These are phyloP conservation scores for Etheostoma cragini DNA, from an alignment of 2,113 vertebrate species.

Conservation along the genomic window DNA sequence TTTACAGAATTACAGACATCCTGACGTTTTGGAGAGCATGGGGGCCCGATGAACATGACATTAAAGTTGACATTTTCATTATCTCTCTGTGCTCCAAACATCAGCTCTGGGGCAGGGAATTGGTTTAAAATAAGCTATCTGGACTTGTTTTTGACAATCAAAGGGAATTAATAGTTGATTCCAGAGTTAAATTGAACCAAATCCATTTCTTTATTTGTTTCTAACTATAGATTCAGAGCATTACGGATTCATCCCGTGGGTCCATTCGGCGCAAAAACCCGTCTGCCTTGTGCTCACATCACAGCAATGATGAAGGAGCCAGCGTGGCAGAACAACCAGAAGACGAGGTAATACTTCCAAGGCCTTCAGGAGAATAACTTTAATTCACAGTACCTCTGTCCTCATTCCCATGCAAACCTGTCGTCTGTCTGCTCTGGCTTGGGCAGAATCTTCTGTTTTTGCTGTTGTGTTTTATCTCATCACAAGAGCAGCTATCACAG, in stretches of 20 bases:
- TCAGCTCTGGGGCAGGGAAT: not conserved
- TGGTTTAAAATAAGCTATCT: slow-evolving; percentile 26
- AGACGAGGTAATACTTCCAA: slow-evolving; percentile 88
- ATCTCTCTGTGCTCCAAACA: slow-evolving; percentile 11
- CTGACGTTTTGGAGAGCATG: not conserved
- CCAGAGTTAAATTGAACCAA: not conserved
- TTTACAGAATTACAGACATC: not conserved
- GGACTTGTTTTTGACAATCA: slow-evolving; percentile 24
- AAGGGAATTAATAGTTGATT: not conserved
- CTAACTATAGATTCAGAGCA: slow-evolving; percentile 92
- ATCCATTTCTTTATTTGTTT: not conserved
- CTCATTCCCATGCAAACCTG: not conserved
- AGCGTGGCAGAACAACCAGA: slow-evolving; percentile 89
- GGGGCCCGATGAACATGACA: not conserved
- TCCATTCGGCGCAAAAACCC: slow-evolving; percentile 96
- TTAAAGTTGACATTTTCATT: slow-evolving; percentile 7
- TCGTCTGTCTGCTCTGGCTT: not conserved
- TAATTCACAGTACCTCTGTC: slow-evolving; percentile 1
- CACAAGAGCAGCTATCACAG: too few species aligned
- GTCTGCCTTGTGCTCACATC: slow-evolving; percentile 81
- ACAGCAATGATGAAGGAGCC: slow-evolving; percentile 86
- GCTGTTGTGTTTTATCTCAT: not conserved
- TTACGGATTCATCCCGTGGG: slow-evolving; percentile 95
- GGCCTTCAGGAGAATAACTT: not conserved
- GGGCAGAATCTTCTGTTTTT: not conserved